A percentile compares a stretch with the other conserved stretches of the same genome.
Evolutionary conservation across 2,797 vertebrate genomes (phyloP).

Genomic region (Gambusia yucatana): DNA sequence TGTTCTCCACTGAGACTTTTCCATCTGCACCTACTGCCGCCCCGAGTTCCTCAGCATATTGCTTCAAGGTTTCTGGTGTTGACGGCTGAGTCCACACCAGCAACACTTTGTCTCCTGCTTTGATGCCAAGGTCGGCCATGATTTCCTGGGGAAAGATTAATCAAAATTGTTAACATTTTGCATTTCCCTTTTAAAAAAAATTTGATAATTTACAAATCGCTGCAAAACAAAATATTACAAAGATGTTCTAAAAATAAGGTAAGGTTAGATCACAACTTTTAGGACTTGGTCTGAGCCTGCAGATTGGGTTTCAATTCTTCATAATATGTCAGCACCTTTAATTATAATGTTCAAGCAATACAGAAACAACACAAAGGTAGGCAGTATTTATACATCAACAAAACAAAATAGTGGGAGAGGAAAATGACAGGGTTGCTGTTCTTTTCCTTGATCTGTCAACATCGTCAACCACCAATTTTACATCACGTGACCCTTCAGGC

Average conservation of each 20-base stretch:
- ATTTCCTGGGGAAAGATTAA: slow-evolving; percentile 20
- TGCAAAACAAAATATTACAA: too few relatives aligned
- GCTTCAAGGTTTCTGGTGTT: slow-evolving; percentile 71
- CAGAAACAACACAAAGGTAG: not conserved
- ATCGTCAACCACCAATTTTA: slow-evolving; percentile 1
- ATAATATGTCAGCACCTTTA: not conserved
- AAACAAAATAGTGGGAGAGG: not conserved
- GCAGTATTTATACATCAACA: not conserved
- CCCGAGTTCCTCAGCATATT: slow-evolving; percentile 77
- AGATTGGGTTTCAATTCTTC: not conserved
- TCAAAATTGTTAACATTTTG: not conserved
- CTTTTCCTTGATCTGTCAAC: not conserved
- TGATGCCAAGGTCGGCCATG: slow-evolving; percentile 86
- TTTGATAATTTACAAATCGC: not conserved
- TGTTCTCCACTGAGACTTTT: slow-evolving; percentile 86
- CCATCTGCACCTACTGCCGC: slow-evolving; percentile 74
- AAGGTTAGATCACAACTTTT: not conserved
- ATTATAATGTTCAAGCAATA: not conserved
- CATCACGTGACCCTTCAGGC: not conserved
- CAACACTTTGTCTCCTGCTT: slow-evolving; percentile 82
- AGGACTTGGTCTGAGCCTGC: not conserved
- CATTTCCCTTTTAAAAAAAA: not conserved
- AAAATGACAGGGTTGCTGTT: not conserved
- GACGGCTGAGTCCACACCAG: slow-evolving; percentile 87
- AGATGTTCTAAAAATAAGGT: not conserved